Percentiles rank a stretch among this genome's conserved stretches.
Evolutionary conservation across 2,797 vertebrate species (phyloP).

Genomic region (Rousettus madagascariensis): DNA sequence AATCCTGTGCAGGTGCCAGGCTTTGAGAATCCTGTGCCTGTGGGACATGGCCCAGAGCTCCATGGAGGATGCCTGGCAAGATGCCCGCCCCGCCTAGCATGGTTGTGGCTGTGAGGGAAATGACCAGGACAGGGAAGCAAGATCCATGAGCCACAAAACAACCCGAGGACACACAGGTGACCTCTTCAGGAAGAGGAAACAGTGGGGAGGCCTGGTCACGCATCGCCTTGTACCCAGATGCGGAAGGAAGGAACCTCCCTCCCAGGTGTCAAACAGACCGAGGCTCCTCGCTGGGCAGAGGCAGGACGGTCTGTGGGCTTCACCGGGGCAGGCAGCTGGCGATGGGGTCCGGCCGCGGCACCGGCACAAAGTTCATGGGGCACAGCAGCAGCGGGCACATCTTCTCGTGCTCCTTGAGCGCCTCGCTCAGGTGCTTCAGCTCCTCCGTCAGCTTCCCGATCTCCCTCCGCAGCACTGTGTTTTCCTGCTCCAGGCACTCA

Average conservation of each 20-base stretch:
- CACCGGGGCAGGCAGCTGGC: conserved; percentile 86
- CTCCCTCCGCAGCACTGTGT: conserved; percentile 91
- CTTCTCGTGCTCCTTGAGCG: conserved; percentile 91
- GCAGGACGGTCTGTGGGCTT: conserved; percentile 8
- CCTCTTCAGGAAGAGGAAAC: neutral
- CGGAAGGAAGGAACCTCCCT: neutral
- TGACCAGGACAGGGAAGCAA: neutral
- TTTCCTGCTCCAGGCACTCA: conserved; percentile 92
- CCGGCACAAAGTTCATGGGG: conserved; percentile 85
- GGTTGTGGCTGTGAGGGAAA: neutral
- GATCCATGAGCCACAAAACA: neutral
- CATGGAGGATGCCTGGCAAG: neutral
- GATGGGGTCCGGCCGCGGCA: conserved; percentile 83
- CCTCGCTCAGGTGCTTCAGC: conserved; percentile 89
- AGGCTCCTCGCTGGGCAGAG: neutral
- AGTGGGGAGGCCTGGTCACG: neutral
- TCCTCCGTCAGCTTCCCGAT: conserved; percentile 92
- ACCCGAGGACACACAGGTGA: neutral
- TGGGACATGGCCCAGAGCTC: neutral
- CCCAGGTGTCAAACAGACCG: neutral
- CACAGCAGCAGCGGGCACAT: conserved; percentile 91
- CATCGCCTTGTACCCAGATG: neutral
- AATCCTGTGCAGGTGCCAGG: neutral
- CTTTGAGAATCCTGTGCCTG: neutral
- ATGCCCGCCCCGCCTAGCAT: neutral